Conservation (phyloP, 2,113 vertebrate species). For the Oriolus oriolus region DNA sequence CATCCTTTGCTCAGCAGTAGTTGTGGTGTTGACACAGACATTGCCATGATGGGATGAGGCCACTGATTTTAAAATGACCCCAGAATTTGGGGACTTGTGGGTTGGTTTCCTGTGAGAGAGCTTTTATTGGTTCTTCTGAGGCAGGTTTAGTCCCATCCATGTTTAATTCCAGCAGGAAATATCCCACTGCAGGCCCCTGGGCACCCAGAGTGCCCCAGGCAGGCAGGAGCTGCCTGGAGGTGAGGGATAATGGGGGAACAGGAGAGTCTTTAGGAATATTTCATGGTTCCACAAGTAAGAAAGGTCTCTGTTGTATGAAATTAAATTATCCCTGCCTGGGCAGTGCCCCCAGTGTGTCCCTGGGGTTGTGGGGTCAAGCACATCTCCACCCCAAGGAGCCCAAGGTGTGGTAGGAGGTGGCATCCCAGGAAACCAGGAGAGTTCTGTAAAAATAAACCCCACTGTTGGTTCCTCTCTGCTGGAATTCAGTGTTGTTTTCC, state of each 20-base stretch:
- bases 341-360: neutral
- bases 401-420: neutral
- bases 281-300: neutral
- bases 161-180: neutral
- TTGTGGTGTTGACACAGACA: neutral
- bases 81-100: fast-evolving
- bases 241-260: neutral
- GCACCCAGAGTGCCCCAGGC: fast-evolving
- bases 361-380: neutral
- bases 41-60: fast-evolving
- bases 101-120: neutral
- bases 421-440: fast-evolving
- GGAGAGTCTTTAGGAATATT: neutral
- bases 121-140: neutral
- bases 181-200: fast-evolving
- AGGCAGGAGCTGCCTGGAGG: neutral
- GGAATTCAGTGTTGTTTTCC: neutral
- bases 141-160: fast-evolving
- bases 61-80: neutral
- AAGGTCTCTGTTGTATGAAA: fast-evolving
- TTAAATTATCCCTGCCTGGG: too few species aligned
- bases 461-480: neutral
- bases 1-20: neutral
- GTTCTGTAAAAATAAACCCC: neutral
- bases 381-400: fast-evolving